Base-by-base conservation (phyloP, 2,797 vertebrate genomes). In the Salarias fasciatus region DNA sequence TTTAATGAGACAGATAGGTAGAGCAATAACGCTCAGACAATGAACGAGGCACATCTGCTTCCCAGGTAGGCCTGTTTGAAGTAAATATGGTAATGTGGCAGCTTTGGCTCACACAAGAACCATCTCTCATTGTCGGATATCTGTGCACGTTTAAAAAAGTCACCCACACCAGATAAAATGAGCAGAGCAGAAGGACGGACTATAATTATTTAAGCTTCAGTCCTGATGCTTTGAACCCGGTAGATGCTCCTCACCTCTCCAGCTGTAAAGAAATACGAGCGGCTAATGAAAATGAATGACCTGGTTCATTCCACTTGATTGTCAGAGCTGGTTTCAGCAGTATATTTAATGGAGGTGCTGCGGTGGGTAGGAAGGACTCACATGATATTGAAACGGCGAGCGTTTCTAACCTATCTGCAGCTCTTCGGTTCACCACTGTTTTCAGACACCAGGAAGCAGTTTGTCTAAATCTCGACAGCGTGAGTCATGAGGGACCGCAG, bases 271-370 rank as follows among this genome's bases (percentile, higher is more conserved):
- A 83, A 79, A 87, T 62, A 69, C 53, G 56, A 65, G 64, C 57
- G 36, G 60, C 69, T 88, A 86, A 90, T 88, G 81, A 90, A 80
- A 92, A 90, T 70, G 68, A 90, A 91, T 80, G 82, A 63, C 66
- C 55, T 29, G 56, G 56, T 74, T 68, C 62, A 40, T 73, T 82
- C 41, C 11, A 63, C 75, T 54, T 80, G 81, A 89, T 84, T 87
- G 83, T 81, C 63, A 66, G 80, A 75, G 62, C 63, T 69, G 54
- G 77, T 86, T 82, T 89, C 55, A 82, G 89, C 85, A 73, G 86
- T 89, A 80, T 40, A 38, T 56, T 55, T 58, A 81, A 83, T 79
- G 72, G 71, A 49, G 58, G 58, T 82, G 66, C 69, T 71, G 67
- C 65, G 68, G 49, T 69, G 43, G 44, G 47, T 42, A 63, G 43